A percentile compares a stretch with the other conserved stretches of the same genome.
phyloP scores from a whole-genome alignment of 2,797 vertebrate genomes.

The Coccyzus lansbergi region DNA sequence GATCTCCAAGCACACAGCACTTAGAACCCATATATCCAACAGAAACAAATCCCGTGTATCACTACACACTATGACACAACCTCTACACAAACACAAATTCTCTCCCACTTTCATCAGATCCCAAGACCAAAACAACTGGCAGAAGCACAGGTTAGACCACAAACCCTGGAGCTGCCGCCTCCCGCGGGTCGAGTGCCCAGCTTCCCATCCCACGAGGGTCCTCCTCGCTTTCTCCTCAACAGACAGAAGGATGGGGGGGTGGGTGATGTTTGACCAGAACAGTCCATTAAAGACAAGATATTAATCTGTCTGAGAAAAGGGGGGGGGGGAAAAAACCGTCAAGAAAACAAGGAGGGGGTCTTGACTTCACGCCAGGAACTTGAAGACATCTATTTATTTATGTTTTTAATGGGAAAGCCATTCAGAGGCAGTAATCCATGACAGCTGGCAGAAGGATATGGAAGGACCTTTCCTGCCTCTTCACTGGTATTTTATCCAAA shows the following conservation, averaged over 20 bases:
- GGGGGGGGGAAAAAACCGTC: neutral
- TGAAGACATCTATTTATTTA: slow-evolving; percentile 54
- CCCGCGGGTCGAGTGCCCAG: neutral
- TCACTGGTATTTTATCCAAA: slow-evolving; percentile 41
- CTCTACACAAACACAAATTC: rapidly evolving
- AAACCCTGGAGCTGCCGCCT: neutral
- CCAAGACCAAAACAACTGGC: neutral
- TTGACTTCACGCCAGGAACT: slow-evolving; percentile 55
- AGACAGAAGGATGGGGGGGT: neutral
- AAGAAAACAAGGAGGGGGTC: neutral
- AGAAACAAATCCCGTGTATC: rapidly evolving
- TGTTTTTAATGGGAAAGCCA: slow-evolving; percentile 73
- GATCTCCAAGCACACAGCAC: rapidly evolving
- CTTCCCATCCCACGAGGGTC: neutral
- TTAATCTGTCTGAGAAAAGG: slow-evolving; percentile 58
- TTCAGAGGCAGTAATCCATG: slow-evolving; percentile 67
- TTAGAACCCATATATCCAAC: rapidly evolving
- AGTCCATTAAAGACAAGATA: slow-evolving; percentile 49
- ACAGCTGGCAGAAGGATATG: slow-evolving; percentile 62
- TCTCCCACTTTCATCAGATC: neutral
- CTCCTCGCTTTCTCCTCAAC: neutral
- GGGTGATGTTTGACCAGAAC: slow-evolving; percentile 5
- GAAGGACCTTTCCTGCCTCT: slow-evolving; percentile 60
- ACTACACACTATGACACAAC: rapidly evolving
- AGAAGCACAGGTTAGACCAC: neutral